phyloP scores from a whole-genome alignment of 2,113 vertebrate genomes.

The Syngnathus typhle region DNA sequence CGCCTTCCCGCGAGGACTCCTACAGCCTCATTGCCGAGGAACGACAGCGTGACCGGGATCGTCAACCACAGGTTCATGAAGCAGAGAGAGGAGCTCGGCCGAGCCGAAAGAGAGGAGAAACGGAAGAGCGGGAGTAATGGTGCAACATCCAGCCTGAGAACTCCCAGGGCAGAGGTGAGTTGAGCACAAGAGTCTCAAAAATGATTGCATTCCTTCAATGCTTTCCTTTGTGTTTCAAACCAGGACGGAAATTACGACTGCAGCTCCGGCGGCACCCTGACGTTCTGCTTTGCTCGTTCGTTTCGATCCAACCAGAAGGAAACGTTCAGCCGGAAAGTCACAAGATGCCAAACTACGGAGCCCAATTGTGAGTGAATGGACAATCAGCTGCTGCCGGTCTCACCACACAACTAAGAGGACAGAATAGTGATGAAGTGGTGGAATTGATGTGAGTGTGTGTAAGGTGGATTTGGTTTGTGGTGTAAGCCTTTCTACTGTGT shows the following conservation, averaged over 20 bases:
- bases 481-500: constrained; percentile 18
- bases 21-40: constrained; percentile 57
- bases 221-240: constrained; percentile 23
- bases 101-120: constrained; percentile 53
- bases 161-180: constrained; percentile 76
- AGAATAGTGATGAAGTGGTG: constrained; percentile 12
- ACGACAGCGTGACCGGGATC: constrained; percentile 77
- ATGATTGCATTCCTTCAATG: background rate
- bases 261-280: constrained; percentile 80
- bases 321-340: constrained; percentile 75
- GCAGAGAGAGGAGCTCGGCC: constrained; percentile 73
- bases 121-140: constrained; percentile 35
- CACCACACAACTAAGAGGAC: constrained; percentile 22
- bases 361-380: constrained; percentile 59
- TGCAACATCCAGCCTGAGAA: constrained; percentile 62
- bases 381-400: constrained; percentile 12
- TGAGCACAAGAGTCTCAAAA: background rate
- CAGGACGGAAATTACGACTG: constrained; percentile 87
- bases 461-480: constrained; percentile 15
- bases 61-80: constrained; percentile 88
- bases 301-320: constrained; percentile 76
- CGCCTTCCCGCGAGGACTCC: constrained; percentile 50
- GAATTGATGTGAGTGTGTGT: constrained; percentile 9
- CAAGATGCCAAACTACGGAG: constrained; percentile 65
- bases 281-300: constrained; percentile 85